These are phyloP conservation scores for Anoplopoma fimbria DNA, from an alignment of 2,113 vertebrate species.

Conservation along the genomic window DNA sequence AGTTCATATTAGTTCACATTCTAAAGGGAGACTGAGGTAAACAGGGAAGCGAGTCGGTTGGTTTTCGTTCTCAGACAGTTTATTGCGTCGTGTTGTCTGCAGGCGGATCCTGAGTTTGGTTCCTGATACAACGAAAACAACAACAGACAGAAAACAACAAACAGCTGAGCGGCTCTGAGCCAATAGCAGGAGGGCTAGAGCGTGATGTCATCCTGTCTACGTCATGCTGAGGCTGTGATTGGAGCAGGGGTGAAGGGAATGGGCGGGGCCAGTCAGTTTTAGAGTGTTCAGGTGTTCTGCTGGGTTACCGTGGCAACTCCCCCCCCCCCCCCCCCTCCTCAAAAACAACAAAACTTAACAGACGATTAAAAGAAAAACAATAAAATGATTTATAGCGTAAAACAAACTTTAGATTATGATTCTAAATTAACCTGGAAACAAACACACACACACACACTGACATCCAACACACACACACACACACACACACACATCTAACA, in stretches of 20 bases:
- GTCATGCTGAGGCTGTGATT: slow-evolving; percentile 15
- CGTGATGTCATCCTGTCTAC: slow-evolving; percentile 38
- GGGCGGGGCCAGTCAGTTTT: slow-evolving; percentile 16
- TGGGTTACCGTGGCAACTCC: background rate
- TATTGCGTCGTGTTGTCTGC: slow-evolving; percentile 71
- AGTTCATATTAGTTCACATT: too few relatives aligned
- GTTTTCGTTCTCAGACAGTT: slow-evolving; percentile 46
- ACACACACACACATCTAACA: too few relatives aligned
- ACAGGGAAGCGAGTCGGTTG: background rate
- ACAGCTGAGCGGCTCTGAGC: slow-evolving; percentile 16
- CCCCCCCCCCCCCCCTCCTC: background rate
- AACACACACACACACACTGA: background rate
- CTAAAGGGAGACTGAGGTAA: background rate
- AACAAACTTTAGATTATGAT: slow-evolving; percentile 55
- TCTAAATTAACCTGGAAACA: slow-evolving; percentile 45
- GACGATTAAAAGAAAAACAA: slow-evolving; percentile 22
- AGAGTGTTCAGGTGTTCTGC: slow-evolving; percentile 25
- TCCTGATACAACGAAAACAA: slow-evolving; percentile 64
- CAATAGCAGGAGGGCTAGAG: slow-evolving; percentile 44
- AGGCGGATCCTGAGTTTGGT: slow-evolving; percentile 67
- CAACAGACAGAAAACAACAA: slow-evolving; percentile 13
- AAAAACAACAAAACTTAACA: slow-evolving; percentile 25
- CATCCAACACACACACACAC: background rate
- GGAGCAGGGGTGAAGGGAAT: background rate
- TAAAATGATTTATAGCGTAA: slow-evolving; percentile 47